These are phyloP conservation scores for Bombyx huttoni DNA, from an alignment of 2,888 invertebrate genomes.

Conservation along the genomic window DNA sequence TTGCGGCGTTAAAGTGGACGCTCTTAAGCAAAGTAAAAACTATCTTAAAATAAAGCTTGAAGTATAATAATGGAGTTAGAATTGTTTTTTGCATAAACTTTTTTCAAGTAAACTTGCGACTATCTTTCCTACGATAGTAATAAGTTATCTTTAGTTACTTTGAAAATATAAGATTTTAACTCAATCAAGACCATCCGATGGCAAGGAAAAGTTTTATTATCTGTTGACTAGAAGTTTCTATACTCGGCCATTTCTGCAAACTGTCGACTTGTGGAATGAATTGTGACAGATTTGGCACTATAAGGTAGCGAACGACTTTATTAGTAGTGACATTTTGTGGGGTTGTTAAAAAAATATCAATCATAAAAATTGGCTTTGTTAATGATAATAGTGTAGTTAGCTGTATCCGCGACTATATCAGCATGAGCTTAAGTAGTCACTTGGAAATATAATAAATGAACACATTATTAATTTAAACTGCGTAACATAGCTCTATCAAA, in stretches of 20 bases:
- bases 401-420: too few relatives aligned
- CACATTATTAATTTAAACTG: too few relatives aligned
- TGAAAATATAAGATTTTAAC: neutral
- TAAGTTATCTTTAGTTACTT: too few relatives aligned
- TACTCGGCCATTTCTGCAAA: neutral
- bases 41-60: neutral
- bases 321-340: neutral
- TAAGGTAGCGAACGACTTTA: neutral
- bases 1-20: neutral
- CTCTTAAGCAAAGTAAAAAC: neutral
- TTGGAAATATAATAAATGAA: too few relatives aligned
- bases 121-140: too few relatives aligned
- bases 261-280: neutral
- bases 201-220: neutral
- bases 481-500: too few relatives aligned
- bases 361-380: too few relatives aligned
- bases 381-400: too few relatives aligned
- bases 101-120: too few relatives aligned
- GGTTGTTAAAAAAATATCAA: neutral
- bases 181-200: neutral
- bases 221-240: neutral
- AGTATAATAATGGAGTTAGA: neutral
- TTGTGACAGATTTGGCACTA: neutral
- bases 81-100: neutral
- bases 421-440: too few relatives aligned